Evolutionary conservation across 2,888 invertebrate species (phyloP).

Genomic region (Dorcus parallelipipedus): DNA sequence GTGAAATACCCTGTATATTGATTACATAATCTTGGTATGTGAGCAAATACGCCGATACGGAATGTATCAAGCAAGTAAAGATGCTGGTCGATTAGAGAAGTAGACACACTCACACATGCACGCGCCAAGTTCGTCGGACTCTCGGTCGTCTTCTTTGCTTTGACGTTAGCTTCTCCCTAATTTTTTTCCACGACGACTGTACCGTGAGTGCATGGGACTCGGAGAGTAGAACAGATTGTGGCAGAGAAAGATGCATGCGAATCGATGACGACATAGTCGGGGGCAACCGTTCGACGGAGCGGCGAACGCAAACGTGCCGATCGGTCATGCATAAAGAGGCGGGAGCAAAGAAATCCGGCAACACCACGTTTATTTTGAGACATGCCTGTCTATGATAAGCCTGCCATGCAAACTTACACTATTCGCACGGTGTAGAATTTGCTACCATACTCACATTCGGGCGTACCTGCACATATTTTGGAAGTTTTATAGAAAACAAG

Average conservation of each 20-base stretch:
- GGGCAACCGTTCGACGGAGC: constrained; percentile 16
- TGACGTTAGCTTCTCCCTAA: neutral
- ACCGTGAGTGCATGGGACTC: neutral
- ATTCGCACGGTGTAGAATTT: too few relatives aligned
- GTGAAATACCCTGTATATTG: too few relatives aligned
- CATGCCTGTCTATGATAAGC: constrained; percentile 13
- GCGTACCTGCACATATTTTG: too few relatives aligned
- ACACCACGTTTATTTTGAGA: constrained; percentile 23
- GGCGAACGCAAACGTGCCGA: constrained; percentile 16
- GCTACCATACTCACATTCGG: too few relatives aligned
- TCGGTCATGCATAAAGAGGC: constrained; percentile 2
- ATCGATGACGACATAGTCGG: constrained; percentile 23
- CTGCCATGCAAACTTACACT: neutral
- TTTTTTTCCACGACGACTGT: constrained; percentile 1
- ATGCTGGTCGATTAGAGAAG: too few relatives aligned
- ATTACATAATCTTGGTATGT: too few relatives aligned
- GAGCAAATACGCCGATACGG: too few relatives aligned
- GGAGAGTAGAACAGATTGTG: constrained; percentile 1
- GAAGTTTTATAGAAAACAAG: too few relatives aligned
- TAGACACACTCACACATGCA: too few relatives aligned
- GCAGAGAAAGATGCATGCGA: constrained; percentile 25
- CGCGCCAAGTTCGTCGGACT: too few relatives aligned
- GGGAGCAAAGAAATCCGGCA: constrained; percentile 16
- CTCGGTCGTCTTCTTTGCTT: neutral
- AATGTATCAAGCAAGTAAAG: too few relatives aligned